phyloP scores from a whole-genome alignment of 1,140 invertebrate species.

The Adelges cooleyi region DNA sequence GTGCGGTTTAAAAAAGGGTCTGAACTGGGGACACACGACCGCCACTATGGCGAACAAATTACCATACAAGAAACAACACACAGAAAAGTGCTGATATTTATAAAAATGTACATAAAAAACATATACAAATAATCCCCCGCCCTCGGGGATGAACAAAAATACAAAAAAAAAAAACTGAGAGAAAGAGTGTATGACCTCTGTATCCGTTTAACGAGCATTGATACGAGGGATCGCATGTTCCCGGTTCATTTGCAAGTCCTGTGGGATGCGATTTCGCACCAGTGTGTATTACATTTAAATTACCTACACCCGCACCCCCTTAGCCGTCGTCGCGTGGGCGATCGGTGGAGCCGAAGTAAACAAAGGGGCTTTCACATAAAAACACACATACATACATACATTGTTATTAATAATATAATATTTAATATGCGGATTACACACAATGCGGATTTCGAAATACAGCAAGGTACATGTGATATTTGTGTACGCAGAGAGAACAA shows the following conservation, averaged over 20 bases:
- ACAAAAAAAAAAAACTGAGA: slow-evolving; percentile 6
- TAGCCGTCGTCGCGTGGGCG: not conserved
- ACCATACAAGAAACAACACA: slow-evolving; percentile 26
- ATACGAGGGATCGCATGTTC: slow-evolving; percentile 28
- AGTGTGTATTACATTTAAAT: slow-evolving; percentile 22
- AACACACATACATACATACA: not conserved
- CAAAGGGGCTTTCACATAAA: slow-evolving; percentile 15
- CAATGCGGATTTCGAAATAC: not conserved
- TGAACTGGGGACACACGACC: not conserved
- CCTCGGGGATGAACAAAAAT: slow-evolving; percentile 13
- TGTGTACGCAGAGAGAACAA: not conserved
- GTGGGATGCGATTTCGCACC: slow-evolving; percentile 19
- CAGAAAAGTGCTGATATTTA: slow-evolving; percentile 27
- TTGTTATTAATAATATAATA: slow-evolving; percentile 25
- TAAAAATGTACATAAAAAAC: not conserved
- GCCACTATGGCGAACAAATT: slow-evolving; percentile 14
- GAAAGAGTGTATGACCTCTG: not conserved
- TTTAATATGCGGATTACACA: slow-evolving; percentile 6
- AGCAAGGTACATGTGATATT: slow-evolving; percentile 5
- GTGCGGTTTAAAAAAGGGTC: slow-evolving; percentile 27
- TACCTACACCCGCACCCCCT: not conserved
- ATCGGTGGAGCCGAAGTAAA: slow-evolving; percentile 14
- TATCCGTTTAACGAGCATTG: slow-evolving; percentile 28
- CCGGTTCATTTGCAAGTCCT: slow-evolving; percentile 27
- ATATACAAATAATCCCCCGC: not conserved